Percentiles rank a stretch among this genome's conserved stretches.
phyloP scores from a whole-genome alignment of 2,888 invertebrate species.

The Drosophila monieri region DNA sequence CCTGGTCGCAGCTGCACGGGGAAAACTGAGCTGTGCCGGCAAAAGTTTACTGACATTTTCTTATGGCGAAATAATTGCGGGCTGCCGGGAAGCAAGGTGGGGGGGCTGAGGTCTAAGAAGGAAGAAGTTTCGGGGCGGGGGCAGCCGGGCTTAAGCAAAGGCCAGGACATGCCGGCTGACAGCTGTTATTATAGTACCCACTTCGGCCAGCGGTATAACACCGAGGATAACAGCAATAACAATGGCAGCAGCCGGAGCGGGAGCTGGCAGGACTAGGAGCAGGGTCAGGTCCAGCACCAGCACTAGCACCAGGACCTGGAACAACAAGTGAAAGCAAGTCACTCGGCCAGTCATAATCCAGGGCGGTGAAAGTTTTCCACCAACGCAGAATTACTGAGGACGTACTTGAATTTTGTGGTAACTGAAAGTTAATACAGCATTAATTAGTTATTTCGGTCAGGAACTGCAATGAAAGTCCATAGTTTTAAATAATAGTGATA shows the following conservation, averaged over 20 bases:
- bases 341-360: slow-evolving; percentile 37
- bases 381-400: slow-evolving; percentile 6
- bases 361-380: slow-evolving; percentile 23
- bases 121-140: slow-evolving; percentile 2
- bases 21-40: slow-evolving; percentile 40
- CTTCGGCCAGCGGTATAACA: slow-evolving; percentile 22
- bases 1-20: slow-evolving; percentile 60
- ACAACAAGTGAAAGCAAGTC: slow-evolving; percentile 43
- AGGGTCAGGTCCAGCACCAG: too few relatives aligned
- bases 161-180: slow-evolving; percentile 55
- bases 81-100: slow-evolving; percentile 28
- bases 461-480: not conserved
- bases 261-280: slow-evolving; percentile 8
- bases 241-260: slow-evolving; percentile 7
- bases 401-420: slow-evolving; percentile 10
- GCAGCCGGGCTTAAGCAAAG: slow-evolving; percentile 41
- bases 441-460: slow-evolving; percentile 27
- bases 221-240: slow-evolving; percentile 32
- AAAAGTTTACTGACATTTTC: slow-evolving; percentile 73
- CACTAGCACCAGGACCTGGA: slow-evolving; percentile 9
- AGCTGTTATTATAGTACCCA: slow-evolving; percentile 63
- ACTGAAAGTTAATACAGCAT: slow-evolving; percentile 36
- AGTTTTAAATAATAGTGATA: not conserved
- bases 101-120: slow-evolving; percentile 3
- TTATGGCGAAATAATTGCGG: slow-evolving; percentile 71